A percentile compares a stretch with the other conserved stretches of the same genome.
Conservation (phyloP, 2,888 invertebrate genomes). For the Eupeodes luniger region DNA sequence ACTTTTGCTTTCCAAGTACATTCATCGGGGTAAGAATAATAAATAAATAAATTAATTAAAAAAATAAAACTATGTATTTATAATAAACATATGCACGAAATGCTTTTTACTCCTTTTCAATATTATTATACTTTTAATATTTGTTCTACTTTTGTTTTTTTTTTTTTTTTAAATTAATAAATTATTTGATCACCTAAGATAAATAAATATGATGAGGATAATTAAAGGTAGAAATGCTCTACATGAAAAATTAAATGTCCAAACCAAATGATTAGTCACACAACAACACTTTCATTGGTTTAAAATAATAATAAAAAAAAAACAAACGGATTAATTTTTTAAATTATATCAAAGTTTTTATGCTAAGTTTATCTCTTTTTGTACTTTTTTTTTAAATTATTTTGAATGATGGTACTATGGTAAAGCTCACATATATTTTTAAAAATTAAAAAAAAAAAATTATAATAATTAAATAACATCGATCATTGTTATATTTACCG, state of each 20-base stretch:
- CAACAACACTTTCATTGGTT: constrained; percentile 76
- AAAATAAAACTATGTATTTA: constrained; percentile 43
- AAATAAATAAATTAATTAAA: neutral
- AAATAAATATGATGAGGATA: constrained; percentile 25
- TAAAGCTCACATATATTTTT: constrained; percentile 69
- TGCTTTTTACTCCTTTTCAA: constrained; percentile 48
- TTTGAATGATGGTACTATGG: constrained; percentile 68
- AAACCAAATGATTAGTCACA: constrained; percentile 77
- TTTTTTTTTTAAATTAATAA: constrained; percentile 17
- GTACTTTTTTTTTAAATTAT: neutral
- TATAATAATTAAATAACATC: constrained; percentile 28
- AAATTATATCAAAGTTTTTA: constrained; percentile 58
- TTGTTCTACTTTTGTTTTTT: constrained; percentile 42
- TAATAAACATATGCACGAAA: constrained; percentile 68
- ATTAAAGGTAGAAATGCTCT: constrained; percentile 40
- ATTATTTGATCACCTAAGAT: constrained; percentile 45
- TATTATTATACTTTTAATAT: constrained; percentile 38
- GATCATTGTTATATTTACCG: constrained; percentile 68
- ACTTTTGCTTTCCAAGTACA: constrained; percentile 73
- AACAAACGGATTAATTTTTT: constrained; percentile 45
- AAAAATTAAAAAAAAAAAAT: constrained; percentile 48
- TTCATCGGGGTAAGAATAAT: constrained; percentile 47
- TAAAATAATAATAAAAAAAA: constrained; percentile 26
- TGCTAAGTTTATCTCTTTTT: constrained; percentile 44
- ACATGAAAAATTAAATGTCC: constrained; percentile 60